A percentile compares a stretch with the other conserved stretches of the same genome.
Evolutionary conservation across 2,888 invertebrate species (phyloP).

Genomic region (Nephrotoma guestfalica): DNA sequence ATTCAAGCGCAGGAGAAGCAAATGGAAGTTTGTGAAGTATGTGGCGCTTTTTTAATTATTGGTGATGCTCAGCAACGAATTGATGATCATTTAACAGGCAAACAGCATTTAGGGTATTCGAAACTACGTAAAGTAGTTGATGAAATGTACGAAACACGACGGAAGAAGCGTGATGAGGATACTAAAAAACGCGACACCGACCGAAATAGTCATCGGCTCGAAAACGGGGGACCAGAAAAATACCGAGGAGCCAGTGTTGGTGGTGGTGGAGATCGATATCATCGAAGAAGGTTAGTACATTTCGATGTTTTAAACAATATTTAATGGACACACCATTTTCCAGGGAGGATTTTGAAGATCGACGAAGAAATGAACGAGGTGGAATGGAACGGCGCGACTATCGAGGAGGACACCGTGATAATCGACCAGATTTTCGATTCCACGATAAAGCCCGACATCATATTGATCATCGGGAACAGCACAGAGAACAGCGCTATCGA

Average conservation of each 20-base stretch:
- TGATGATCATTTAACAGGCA: conserved; percentile 95
- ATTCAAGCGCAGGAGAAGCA: conserved; percentile 88
- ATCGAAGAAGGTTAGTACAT: conserved; percentile 11
- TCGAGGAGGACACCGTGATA: conserved; percentile 17
- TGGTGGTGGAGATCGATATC: conserved; percentile 17
- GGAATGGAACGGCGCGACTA: conserved; percentile 10
- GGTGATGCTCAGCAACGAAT: conserved; percentile 96
- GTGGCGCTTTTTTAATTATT: conserved; percentile 97
- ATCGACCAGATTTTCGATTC: conserved; percentile 9
- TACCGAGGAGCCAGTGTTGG: conserved; percentile 16
- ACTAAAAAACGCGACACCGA: conserved; percentile 27
- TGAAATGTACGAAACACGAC: conserved; percentile 45
- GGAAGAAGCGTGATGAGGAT: conserved; percentile 45
- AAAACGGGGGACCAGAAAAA: background rate
- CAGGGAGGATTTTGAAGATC: conserved; percentile 19
- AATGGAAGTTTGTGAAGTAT: conserved; percentile 98
- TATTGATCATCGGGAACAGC: background rate
- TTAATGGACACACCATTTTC: background rate
- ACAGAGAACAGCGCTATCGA: conserved; percentile 8
- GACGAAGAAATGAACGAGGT: conserved; percentile 19
- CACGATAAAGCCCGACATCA: background rate
- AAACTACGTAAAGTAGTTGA: conserved; percentile 53
- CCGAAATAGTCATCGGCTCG: conserved; percentile 12
- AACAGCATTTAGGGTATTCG: conserved; percentile 89
- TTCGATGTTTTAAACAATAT: background rate